These are phyloP conservation scores for Pharmacophagus antenor DNA, from an alignment of 2,888 invertebrate genomes.

Conservation along the genomic window DNA sequence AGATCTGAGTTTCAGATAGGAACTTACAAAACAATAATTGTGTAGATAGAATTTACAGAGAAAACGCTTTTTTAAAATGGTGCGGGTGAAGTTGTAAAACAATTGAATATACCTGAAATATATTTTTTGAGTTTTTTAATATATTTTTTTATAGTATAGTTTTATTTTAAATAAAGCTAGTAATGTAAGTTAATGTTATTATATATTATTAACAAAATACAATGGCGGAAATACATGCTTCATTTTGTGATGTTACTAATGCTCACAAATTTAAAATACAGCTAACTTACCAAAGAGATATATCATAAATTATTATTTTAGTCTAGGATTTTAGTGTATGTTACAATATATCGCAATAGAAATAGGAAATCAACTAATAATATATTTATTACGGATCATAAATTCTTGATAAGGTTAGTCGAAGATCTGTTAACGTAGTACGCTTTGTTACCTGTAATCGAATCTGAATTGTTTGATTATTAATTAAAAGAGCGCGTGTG, in stretches of 20 bases:
- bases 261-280: conserved; percentile 53
- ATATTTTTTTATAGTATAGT: too few species aligned
- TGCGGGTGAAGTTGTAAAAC: conserved; percentile 23
- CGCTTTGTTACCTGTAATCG: not conserved
- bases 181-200: conserved; percentile 10
- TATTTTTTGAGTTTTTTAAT: conserved; percentile 10
- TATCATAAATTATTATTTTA: conserved; percentile 32
- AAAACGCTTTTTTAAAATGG: conserved; percentile 7
- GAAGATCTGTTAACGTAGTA: not conserved
- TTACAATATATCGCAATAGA: not conserved
- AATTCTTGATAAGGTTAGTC: too few species aligned
- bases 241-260: conserved; percentile 50
- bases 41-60: not conserved
- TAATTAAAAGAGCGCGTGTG: not conserved
- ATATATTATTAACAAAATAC: conserved; percentile 13
- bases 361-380: not conserved
- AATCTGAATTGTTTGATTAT: not conserved
- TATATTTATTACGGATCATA: not conserved
- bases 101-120: conserved; percentile 4
- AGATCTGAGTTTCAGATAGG: too few species aligned
- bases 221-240: conserved; percentile 19
- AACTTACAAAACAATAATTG: not conserved
- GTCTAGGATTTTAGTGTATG: conserved; percentile 31
- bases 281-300: conserved; percentile 75
- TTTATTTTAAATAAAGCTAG: conserved; percentile 21